Conservation (phyloP, 2,113 vertebrate species). For the Agapornis roseicollis region DNA sequence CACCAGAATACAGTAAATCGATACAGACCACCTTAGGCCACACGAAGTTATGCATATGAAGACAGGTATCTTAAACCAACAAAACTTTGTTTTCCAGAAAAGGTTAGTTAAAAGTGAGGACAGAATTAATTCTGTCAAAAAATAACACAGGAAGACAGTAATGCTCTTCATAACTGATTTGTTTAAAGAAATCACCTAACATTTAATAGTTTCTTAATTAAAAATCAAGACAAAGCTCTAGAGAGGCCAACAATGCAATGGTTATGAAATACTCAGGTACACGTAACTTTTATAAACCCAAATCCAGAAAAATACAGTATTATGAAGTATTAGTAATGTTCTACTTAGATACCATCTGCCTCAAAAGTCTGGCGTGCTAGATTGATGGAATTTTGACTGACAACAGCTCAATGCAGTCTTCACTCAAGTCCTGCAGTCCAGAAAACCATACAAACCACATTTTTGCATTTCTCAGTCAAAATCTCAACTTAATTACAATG, state of each 20-base stretch:
- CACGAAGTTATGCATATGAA: not conserved
- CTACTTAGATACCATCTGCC: not conserved
- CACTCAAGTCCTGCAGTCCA: not conserved
- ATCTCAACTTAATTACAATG: slow-evolving; percentile 12
- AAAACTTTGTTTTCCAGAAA: not conserved
- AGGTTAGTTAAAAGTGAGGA: not conserved
- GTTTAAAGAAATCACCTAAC: not conserved
- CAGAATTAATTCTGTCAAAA: not conserved
- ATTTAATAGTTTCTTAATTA: not conserved
- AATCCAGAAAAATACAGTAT: not conserved
- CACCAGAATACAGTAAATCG: not conserved
- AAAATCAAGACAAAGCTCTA: not conserved
- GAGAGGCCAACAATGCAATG: not conserved
- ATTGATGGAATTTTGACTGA: not conserved
- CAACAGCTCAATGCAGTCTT: not conserved
- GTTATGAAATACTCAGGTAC: not conserved
- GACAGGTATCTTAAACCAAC: not conserved
- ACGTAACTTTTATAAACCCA: not conserved
- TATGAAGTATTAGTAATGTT: not conserved
- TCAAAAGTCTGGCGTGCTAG: not conserved
- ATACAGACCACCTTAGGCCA: not conserved
- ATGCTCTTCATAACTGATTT: not conserved
- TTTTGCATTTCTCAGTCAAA: slow-evolving; percentile 30
- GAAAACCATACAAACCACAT: not conserved
- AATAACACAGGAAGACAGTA: not conserved